Evolutionary conservation across 2,797 vertebrate genomes (phyloP).

Genomic region (Onychomys torridus): DNA sequence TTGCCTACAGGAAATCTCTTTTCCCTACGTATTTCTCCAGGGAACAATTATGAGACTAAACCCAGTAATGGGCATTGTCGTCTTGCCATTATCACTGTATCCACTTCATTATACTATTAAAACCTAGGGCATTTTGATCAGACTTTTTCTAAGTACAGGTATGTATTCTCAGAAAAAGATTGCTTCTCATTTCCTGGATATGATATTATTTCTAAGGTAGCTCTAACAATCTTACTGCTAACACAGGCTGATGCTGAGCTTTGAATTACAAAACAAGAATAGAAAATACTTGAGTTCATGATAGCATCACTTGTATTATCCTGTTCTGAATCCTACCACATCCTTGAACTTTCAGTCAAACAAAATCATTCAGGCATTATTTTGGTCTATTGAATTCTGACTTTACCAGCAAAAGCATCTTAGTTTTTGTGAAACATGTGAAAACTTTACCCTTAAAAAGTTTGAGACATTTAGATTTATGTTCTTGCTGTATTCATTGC

Average conservation of each 20-base stretch:
- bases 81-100: constrained; percentile 12
- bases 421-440: constrained; percentile 9
- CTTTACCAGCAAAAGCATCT: constrained; percentile 21
- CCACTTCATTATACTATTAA: background rate
- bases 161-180: background rate
- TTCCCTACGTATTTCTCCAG: background rate
- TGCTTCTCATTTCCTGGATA: background rate
- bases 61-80: background rate
- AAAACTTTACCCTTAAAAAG: constrained; percentile 27
- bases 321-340: background rate
- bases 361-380: constrained; percentile 35
- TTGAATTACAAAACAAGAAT: background rate
- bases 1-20: background rate
- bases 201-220: background rate
- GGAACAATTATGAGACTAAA: background rate
- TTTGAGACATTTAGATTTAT: constrained; percentile 44
- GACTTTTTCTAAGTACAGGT: background rate
- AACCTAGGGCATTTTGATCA: background rate
- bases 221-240: background rate
- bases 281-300: constrained; percentile 7
- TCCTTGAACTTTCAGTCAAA: constrained; percentile 26
- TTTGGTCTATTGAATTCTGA: background rate
- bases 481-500: background rate
- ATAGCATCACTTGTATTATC: background rate
- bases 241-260: background rate